Percentiles rank a stretch among this genome's conserved stretches.
These are phyloP conservation scores for Phortica okadai DNA, from an alignment of 2,888 invertebrate species.

Conservation along the genomic window DNA sequence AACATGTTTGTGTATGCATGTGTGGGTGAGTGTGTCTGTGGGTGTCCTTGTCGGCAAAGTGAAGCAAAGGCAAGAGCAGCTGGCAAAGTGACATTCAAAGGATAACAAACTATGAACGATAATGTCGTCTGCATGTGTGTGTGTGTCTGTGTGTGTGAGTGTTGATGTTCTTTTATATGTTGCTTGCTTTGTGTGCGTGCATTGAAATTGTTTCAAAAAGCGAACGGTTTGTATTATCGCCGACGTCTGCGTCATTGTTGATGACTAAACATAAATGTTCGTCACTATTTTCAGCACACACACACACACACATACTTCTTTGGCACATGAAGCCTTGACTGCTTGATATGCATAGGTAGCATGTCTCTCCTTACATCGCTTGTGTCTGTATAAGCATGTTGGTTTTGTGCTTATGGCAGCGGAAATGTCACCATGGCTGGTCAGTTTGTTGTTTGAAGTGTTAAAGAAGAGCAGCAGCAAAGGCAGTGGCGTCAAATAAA, in stretches of 20 bases:
- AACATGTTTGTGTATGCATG: conserved; percentile 19
- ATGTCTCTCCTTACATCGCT: background rate
- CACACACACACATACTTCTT: background rate
- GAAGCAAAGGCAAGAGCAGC: conserved; percentile 12
- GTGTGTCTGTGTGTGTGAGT: conserved; percentile 44
- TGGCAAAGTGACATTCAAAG: conserved; percentile 56
- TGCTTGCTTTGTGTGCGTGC: conserved; percentile 8
- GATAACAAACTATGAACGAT: conserved; percentile 60
- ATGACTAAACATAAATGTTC: conserved; percentile 37
- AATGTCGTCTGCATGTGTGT: conserved; percentile 56
- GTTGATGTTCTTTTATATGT: conserved; percentile 7
- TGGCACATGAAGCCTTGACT: background rate
- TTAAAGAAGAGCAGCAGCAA: conserved; percentile 2
- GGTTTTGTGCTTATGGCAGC: conserved; percentile 34
- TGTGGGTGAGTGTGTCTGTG: background rate
- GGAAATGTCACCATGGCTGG: conserved; percentile 57
- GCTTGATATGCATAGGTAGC: conserved; percentile 51
- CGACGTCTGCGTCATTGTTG: conserved; percentile 53
- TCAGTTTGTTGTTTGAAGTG: conserved; percentile 17
- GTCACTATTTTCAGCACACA: background rate
- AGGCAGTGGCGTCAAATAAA: background rate
- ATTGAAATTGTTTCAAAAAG: conserved; percentile 61
- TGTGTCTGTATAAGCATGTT: conserved; percentile 42
- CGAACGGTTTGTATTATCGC: conserved; percentile 63
- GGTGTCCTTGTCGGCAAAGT: conserved; percentile 13